These are phyloP conservation scores for Tuta absoluta DNA, from an alignment of 2,888 invertebrate genomes.

Conservation along the genomic window DNA sequence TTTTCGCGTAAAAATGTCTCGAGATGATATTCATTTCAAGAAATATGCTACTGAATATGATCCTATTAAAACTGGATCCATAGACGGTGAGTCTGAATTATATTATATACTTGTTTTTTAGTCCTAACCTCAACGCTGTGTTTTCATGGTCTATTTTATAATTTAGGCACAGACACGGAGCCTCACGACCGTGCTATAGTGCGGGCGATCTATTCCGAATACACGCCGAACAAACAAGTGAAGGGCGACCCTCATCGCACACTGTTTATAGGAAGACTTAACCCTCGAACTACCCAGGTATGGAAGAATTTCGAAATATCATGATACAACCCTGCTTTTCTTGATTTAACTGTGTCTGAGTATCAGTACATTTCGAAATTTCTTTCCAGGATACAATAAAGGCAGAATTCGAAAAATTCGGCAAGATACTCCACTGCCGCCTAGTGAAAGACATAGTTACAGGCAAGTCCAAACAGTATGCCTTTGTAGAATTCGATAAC, in stretches of 20 bases:
- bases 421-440: slow-evolving; percentile 83
- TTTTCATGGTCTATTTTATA: slow-evolving; percentile 2
- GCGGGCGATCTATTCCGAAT: slow-evolving; percentile 85
- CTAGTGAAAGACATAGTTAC: slow-evolving; percentile 91
- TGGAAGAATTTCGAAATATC: slow-evolving; percentile 35
- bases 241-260: slow-evolving; percentile 86
- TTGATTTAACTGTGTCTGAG: too few species aligned
- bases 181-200: slow-evolving; percentile 90
- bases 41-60: slow-evolving; percentile 83
- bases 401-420: slow-evolving; percentile 83
- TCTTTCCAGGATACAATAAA: slow-evolving; percentile 75
- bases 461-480: slow-evolving; percentile 90
- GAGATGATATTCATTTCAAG: slow-evolving; percentile 41
- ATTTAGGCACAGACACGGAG: slow-evolving; percentile 84
- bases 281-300: slow-evolving; percentile 84
- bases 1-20: neutral
- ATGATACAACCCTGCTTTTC: too few species aligned
- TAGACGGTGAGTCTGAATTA: slow-evolving; percentile 82
- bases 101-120: neutral
- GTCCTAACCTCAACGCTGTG: neutral
- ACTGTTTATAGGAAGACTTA: slow-evolving; percentile 88
- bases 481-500: slow-evolving; percentile 90
- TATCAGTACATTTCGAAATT: too few species aligned
- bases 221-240: slow-evolving; percentile 83
- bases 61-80: slow-evolving; percentile 91